Conservation (phyloP, 2,113 vertebrate genomes). For the Oceanodroma tethys region DNA sequence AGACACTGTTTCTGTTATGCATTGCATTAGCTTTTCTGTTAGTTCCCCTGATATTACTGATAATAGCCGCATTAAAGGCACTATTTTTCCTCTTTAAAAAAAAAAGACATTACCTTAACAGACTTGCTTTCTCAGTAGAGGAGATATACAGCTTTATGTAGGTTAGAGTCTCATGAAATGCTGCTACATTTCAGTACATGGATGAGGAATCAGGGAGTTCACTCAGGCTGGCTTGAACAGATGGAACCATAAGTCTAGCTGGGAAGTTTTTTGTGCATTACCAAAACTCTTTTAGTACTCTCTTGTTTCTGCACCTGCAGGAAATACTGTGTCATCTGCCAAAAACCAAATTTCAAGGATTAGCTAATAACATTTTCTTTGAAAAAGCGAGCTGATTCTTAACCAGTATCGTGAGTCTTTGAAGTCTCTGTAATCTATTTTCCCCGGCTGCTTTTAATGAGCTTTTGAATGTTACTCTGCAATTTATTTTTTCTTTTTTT, state of each 20-base stretch:
- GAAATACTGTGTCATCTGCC: constrained; percentile 58
- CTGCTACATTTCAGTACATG: background rate
- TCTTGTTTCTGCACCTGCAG: constrained; percentile 56
- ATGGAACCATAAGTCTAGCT: background rate
- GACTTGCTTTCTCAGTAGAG: background rate
- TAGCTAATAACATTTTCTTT: constrained; percentile 63
- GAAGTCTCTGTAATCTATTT: constrained; percentile 56
- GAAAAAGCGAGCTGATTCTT: constrained; percentile 57
- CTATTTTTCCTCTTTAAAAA: background rate
- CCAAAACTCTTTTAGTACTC: constrained; percentile 23
- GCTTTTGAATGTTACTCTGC: constrained; percentile 40
- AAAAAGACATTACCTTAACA: background rate
- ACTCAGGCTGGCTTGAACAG: background rate
- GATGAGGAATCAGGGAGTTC: background rate
- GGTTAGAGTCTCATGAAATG: background rate
- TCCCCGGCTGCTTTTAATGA: constrained; percentile 62
- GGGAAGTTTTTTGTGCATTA: background rate
- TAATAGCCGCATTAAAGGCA: background rate
- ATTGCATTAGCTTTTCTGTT: background rate
- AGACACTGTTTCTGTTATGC: background rate
- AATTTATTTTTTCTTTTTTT: background rate
- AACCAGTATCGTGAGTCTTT: constrained; percentile 42
- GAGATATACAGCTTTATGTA: background rate
- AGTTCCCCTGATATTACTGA: background rate
- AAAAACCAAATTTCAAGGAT: constrained; percentile 61